Conservation (phyloP, 2,797 vertebrate genomes). For the Nasua narica region DNA sequence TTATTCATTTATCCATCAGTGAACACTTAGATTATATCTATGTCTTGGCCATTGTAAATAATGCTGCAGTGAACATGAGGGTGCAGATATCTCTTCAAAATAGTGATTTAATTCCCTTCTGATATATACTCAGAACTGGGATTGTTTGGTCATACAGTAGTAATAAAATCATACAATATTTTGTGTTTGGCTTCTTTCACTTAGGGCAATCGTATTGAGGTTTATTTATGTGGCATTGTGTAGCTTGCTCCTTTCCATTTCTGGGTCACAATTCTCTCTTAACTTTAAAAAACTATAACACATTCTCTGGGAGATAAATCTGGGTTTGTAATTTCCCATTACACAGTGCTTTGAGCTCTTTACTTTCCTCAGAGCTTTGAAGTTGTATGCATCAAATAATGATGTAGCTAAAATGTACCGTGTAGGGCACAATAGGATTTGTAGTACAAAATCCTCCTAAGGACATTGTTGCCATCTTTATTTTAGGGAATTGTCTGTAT, state of each 20-base stretch:
- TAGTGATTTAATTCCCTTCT: background rate
- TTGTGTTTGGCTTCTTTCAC: background rate
- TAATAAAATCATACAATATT: background rate
- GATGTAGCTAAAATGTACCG: background rate
- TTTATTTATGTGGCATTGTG: background rate
- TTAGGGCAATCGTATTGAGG: background rate
- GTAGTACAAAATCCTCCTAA: background rate
- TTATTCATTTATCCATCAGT: background rate
- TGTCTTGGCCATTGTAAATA: background rate
- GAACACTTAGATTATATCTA: background rate
- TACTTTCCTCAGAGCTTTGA: background rate
- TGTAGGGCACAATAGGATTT: background rate
- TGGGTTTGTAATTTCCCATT: background rate
- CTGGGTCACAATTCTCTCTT: background rate
- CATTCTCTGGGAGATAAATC: background rate
- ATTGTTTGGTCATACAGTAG: background rate
- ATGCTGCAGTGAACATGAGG: background rate
- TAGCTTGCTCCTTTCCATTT: background rate
- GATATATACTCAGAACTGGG: background rate
- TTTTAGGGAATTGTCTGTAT: background rate
- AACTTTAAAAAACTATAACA: background rate
- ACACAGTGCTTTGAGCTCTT: background rate
- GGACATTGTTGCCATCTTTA: background rate
- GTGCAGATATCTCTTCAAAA: background rate
- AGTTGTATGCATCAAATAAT: background rate